Evolutionary conservation across 2,888 invertebrate species (phyloP), one percentile per base, ranked within the genome.

Genomic region (Daptonema setosum): DNA sequence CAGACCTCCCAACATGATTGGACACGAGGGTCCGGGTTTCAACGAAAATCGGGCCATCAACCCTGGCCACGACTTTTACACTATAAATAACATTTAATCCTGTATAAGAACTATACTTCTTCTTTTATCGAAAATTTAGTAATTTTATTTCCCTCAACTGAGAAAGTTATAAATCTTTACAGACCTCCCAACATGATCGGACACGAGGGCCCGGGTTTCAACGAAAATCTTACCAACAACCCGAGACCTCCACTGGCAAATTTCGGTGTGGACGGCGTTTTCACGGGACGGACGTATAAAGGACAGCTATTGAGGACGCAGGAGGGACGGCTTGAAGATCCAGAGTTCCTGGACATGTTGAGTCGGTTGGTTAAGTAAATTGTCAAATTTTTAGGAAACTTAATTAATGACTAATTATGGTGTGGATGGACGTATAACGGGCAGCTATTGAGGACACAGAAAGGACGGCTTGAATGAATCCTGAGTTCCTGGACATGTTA

Each of bases 241-340:
- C n/a, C n/a, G n/a, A 17, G 45, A n/a, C 45, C 45, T 5, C 11
- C 17, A 8, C 11, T 11, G 11, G 11, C 8, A 17, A 8, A n/a
- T 5, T 45, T 45, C n/a, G 45, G 45, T 22, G 3, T n/a, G 3
- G 45, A n/a, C 45, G 45, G 45, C 45, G 22, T 45, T 45, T 45
- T 17, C 45, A n/a, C 45, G 3, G 45, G 11, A n/a, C 45, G 45
- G 3, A 45, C 51, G 17, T 52, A 56, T 26, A 3, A 22, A 1
- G 56, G 56, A 30, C 56, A 56, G n/a, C 41, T 51, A 24, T 43
- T 56, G 22, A 5, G n/a, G 1, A 45, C 28, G 3, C 35, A 26
- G 20, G 28, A 5, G 17, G 54, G 54, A 1, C 26, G 41, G 28
- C n/a, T 54, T 43, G 45, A 54, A 22, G 54, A 54, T 28, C 54